Base-by-base conservation (phyloP, 2,888 invertebrate genomes). In the Brachylomia viminalis region DNA sequence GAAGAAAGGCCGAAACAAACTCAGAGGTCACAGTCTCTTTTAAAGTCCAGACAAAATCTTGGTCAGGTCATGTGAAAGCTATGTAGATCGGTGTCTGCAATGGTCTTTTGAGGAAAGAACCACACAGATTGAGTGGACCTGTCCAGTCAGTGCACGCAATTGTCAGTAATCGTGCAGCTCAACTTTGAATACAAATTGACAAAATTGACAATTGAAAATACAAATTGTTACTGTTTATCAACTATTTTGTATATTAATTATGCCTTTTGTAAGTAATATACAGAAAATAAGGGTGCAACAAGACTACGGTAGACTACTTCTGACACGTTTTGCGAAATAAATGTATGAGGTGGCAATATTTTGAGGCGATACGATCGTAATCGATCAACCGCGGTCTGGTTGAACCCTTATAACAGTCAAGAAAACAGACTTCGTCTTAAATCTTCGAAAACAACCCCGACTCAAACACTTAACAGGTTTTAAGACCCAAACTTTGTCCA, bases 401-500 rank as follows among this genome's bases (percentile, higher is more conserved):
- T 49, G 30, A 20, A 76, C 42, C 8, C n/a, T 33, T 33, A 59
- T 20, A 58, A 56, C n/a, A 33, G 23, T 20, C 64, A 23, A 15
- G 8, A 27, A 47, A 61, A 76, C n/a, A 15, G 42, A 59, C 42
- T 52, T 54, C 42, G 13, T 64, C 61, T 27, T 27, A 80, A 74
- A 84, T 71, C 42, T 75, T 49, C n/a, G 5, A 62, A 58, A 72
- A 30, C 20, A 15, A 62, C 6, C 27, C 52, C 30, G 72, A 20
- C n/a, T 70, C 33, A 69, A 75, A 61, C 56, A 67, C 70, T 73
- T 73, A 79, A 71, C 70, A 52, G n/a, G 27, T 66, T 76, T 66
- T 59, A 71, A 72, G 54, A 52, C 11, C 38, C 52, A 47, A 83
- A 86, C 77, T 84, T 85, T 72, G 59, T 27, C 70, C 58, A 77